Conservation (phyloP, 2,888 invertebrate genomes). For the Lasioglossum calceatum region DNA sequence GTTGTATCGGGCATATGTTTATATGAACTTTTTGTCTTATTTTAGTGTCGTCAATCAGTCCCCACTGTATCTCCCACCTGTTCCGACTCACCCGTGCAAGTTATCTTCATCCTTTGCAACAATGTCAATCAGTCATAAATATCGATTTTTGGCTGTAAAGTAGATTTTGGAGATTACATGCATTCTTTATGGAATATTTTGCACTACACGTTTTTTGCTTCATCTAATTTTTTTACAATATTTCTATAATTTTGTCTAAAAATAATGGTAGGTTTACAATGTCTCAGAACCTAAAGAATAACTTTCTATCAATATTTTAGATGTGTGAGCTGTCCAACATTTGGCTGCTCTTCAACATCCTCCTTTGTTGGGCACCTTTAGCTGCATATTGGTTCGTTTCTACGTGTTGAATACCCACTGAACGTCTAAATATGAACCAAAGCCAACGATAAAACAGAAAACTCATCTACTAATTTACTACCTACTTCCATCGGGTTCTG, state of each 20-base stretch:
- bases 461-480: slow-evolving; percentile 62
- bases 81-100: neutral
- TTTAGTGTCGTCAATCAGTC: neutral
- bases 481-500: slow-evolving; percentile 53
- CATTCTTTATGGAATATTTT: neutral
- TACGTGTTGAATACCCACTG: slow-evolving; percentile 57
- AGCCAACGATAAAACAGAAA: slow-evolving; percentile 52
- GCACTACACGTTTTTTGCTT: neutral
- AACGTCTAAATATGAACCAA: slow-evolving; percentile 59
- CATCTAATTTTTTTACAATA: neutral
- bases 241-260: neutral
- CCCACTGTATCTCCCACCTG: neutral
- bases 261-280: neutral
- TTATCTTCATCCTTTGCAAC: neutral
- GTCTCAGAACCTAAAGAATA: neutral
- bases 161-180: neutral
- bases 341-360: neutral
- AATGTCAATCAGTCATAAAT: neutral
- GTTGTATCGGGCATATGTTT: no score
- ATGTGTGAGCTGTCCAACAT: neutral
- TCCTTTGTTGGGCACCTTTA: slow-evolving; percentile 14
- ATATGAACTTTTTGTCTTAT: neutral
- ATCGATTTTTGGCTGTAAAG: neutral
- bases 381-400: slow-evolving; percentile 36
- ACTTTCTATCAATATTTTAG: neutral